Base-by-base conservation (phyloP, 2,888 invertebrate genomes). In the Baccha elongata region DNA sequence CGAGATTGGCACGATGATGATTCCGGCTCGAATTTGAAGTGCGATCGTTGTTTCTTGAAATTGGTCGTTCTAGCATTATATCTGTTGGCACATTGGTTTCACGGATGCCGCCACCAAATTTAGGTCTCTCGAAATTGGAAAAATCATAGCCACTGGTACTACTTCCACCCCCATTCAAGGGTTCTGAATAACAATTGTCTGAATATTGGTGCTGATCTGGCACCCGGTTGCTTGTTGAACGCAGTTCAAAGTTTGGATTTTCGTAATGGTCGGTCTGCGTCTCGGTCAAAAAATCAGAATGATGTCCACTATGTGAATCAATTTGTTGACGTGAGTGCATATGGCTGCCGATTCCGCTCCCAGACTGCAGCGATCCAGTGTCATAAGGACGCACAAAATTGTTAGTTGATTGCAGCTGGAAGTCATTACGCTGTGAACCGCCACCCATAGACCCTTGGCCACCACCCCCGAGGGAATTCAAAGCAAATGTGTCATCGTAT, bases 401-500 rank as follows among this genome's bases (percentile, higher is more conserved):
- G 1, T 88, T 87, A 3, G 87, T 64, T 68, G 89, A 88, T 52
- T 88, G 88, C 26, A 87, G 50, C 32, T 89, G 89, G 67, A 88
- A 89, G 29, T 90, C 88, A 23, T 83, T 72, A 11, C 62, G 84
- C 19, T 85, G 85, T n/a, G 84, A 80, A 5, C 74, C 84, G 17
- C 69, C 85, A 17, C 80, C 60, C 74, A 76, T 74, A 3, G 64
- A 75, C 11, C 68, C 69, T 21, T 80, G 68, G 3, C 73, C 75
- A n/a, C 29, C 29, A 8, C 85, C 85, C 1, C 85, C 85, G 46
- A 93, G 87, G 1, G 92, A 92, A 86, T 92, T 92, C 21, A 93
- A 87, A 0, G 93, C 93, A 87, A 92, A 93, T 85, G 92, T 92
- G 86, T 93, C 94, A 88, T 95, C 95, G 87, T 95, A 95, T 50